Percentiles rank a stretch among this genome's conserved stretches.
phyloP scores from a whole-genome alignment of 2,797 vertebrate genomes.

The Platalea minor region DNA sequence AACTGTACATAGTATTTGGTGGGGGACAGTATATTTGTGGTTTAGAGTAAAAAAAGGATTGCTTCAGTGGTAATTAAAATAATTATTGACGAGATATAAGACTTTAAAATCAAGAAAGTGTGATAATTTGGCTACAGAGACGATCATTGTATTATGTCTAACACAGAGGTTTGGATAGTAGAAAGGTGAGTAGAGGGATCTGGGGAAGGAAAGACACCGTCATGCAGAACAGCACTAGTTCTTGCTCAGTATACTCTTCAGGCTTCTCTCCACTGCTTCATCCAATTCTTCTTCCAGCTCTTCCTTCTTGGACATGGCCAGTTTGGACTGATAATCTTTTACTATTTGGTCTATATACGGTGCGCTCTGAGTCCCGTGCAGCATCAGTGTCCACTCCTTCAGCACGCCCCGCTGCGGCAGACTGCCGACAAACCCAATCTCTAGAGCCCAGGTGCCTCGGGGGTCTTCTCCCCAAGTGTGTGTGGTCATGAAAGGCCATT shows the following conservation, averaged over 20 bases:
- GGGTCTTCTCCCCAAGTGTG: constrained; percentile 99
- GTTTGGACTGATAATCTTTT: constrained; percentile 97
- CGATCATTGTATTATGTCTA: constrained; percentile 75
- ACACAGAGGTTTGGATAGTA: constrained; percentile 65
- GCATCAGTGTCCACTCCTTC: constrained; percentile 98
- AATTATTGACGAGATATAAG: constrained; percentile 66
- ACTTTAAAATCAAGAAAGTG: constrained; percentile 76
- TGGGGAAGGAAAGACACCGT: constrained; percentile 49
- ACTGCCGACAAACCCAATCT: constrained; percentile 88
- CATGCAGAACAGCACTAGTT: constrained; percentile 83
- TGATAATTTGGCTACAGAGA: constrained; percentile 76
- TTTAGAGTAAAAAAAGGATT: constrained; percentile 66
- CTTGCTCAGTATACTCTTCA: constrained; percentile 94
- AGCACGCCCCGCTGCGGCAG: constrained; percentile 86
- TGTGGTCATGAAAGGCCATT: constrained; percentile 99
- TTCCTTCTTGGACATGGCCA: constrained; percentile 99
- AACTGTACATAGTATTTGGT: constrained; percentile 82
- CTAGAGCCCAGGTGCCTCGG: constrained; percentile 92
- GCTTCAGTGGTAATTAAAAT: constrained; percentile 68
- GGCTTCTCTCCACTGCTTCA: constrained; percentile 95
- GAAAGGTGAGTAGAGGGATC: constrained; percentile 65
- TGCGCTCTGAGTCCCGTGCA: constrained; percentile 97
- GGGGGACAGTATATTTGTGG: constrained; percentile 70
- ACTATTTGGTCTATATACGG: constrained; percentile 99
- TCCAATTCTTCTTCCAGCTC: constrained; percentile 98